Conservation (phyloP, 2,888 invertebrate species). For the Tortricodes alternella region DNA sequence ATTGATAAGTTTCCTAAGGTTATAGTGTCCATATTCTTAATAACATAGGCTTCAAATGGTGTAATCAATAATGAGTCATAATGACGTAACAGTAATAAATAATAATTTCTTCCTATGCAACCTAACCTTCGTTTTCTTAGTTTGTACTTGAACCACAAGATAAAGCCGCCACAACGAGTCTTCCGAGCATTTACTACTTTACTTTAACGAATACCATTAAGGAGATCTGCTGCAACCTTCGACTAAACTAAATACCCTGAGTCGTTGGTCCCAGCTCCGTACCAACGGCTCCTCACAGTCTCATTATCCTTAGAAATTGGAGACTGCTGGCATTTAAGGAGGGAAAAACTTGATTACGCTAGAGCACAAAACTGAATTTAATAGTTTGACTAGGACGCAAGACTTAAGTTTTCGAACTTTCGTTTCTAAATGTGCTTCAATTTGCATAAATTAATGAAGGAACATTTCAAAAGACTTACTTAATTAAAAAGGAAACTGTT, state of each 20-base stretch:
- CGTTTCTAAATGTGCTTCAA: not conserved
- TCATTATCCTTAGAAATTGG: not conserved
- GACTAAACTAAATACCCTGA: not conserved
- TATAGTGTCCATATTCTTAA: too few species aligned
- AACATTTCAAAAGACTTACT: not conserved
- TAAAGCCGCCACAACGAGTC: conserved; percentile 33
- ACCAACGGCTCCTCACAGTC: not conserved
- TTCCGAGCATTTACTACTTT: conserved; percentile 48
- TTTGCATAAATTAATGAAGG: not conserved
- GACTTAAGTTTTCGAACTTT: not conserved
- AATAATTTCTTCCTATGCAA: too few species aligned
- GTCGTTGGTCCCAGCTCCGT: not conserved
- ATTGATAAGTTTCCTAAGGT: too few species aligned
- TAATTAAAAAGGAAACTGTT: not conserved
- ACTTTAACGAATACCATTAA: conserved; percentile 52
- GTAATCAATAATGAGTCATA: too few species aligned
- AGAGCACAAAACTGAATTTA: not conserved
- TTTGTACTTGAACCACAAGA: conserved; percentile 41
- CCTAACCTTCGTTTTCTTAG: too few species aligned
- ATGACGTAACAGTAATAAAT: too few species aligned
- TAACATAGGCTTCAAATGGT: too few species aligned
- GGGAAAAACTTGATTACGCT: not conserved
- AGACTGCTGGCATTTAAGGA: not conserved
- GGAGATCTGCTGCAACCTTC: conserved; percentile 39
- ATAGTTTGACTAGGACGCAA: not conserved